These are phyloP conservation scores for Seladonia tumulorum DNA, from an alignment of 2,888 invertebrate genomes.

Conservation along the genomic window DNA sequence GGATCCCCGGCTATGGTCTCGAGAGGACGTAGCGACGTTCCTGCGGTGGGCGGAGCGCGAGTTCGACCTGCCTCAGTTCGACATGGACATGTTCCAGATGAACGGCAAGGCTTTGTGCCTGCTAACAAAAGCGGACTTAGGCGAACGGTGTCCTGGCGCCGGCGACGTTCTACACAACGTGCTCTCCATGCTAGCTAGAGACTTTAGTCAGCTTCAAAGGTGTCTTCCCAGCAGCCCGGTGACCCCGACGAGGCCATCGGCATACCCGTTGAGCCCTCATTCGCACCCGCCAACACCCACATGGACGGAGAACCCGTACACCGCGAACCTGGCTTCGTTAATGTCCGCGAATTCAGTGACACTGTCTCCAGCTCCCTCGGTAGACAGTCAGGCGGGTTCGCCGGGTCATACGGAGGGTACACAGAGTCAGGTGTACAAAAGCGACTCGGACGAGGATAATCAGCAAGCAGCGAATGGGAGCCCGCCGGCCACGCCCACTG, in stretches of 20 bases:
- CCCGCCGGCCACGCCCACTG: constrained; percentile 86
- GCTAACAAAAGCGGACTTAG: constrained; percentile 94
- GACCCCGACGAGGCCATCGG: constrained; percentile 91
- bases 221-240: constrained; percentile 93
- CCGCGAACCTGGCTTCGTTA: constrained; percentile 89
- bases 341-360: constrained; percentile 94
- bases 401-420: constrained; percentile 90
- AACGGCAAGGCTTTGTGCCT: constrained; percentile 98
- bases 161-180: constrained; percentile 98
- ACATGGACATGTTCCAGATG: constrained; percentile 98
- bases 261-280: constrained; percentile 92
- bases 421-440: constrained; percentile 77
- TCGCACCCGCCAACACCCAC: constrained; percentile 93
- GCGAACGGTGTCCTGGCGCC: constrained; percentile 95
- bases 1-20: constrained; percentile 95
- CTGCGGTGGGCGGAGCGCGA: constrained; percentile 96
- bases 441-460: constrained; percentile 92
- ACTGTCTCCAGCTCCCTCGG: constrained; percentile 94
- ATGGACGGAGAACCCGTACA: constrained; percentile 87
- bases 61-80: constrained; percentile 95
- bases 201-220: constrained; percentile 91
- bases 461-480: constrained; percentile 81
- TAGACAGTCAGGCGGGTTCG: constrained; percentile 94
- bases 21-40: constrained; percentile 95
- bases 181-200: constrained; percentile 93